These are phyloP conservation scores for Pluvialis apricaria DNA, from an alignment of 2,113 vertebrate genomes.

Conservation along the genomic window DNA sequence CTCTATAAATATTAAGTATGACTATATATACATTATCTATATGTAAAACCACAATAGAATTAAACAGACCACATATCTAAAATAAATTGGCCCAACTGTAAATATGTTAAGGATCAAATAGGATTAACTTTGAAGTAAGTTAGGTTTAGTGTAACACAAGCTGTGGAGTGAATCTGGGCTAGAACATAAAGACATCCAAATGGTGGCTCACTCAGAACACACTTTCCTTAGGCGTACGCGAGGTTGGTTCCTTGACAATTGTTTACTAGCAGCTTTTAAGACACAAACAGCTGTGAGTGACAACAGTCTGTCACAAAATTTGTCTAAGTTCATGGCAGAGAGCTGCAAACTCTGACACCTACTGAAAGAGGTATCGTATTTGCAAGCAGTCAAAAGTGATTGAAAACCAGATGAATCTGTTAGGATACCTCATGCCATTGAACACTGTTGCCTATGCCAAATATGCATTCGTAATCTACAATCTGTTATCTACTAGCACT, in stretches of 20 bases:
- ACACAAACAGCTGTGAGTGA: constrained; percentile 66
- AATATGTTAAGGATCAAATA: background rate
- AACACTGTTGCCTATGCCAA: constrained; percentile 59
- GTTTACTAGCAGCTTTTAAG: constrained; percentile 69
- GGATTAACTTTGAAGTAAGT: constrained; percentile 52
- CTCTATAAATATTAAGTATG: background rate
- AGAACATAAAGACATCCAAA: constrained; percentile 64
- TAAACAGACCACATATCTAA: background rate
- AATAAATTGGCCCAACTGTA: background rate
- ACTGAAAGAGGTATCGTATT: constrained; percentile 60
- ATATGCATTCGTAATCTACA: constrained; percentile 54
- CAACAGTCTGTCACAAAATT: constrained; percentile 67
- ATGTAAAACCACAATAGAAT: background rate
- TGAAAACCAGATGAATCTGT: constrained; percentile 57
- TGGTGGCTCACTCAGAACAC: constrained; percentile 44
- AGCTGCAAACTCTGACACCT: constrained; percentile 65
- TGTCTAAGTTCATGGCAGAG: constrained; percentile 63
- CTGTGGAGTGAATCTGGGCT: constrained; percentile 61
- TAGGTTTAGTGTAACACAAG: constrained; percentile 43
- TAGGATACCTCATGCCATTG: constrained; percentile 60
- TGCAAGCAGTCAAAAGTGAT: constrained; percentile 53
- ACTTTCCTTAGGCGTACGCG: constrained; percentile 36
- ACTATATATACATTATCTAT: background rate
- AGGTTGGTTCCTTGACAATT: constrained; percentile 57
- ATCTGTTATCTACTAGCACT: constrained; percentile 44